Evolutionary conservation across 2,113 vertebrate genomes (phyloP), one percentile per base, ranked within the genome.

Genomic region (Sylvietta virens): DNA sequence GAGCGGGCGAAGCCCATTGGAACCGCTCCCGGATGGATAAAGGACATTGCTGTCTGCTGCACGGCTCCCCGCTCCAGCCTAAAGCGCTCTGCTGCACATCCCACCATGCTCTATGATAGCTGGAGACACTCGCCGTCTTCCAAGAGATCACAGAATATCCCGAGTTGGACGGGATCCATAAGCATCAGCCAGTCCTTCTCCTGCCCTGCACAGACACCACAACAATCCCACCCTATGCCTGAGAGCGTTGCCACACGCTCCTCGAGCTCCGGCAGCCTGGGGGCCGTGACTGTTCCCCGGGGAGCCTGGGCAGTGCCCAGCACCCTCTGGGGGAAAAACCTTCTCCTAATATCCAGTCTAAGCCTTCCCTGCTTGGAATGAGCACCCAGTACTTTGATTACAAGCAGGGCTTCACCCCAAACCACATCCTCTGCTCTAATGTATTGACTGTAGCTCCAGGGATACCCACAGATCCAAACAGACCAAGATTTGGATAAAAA

Each of bases 181-280:
- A 28, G 39, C 33, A 77, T 60, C 53, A 33, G 14, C 27, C 54
- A 33, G 27, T 19, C 33, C 14, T 14, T 3, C 9, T 67, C 24
- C 31, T 44, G 71, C 35, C 48, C 35, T 22, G 35, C 44, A 13
- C 21, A 17, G 16, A 50, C 26, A 51, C 30, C 26, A 21, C 31
- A 37, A 33, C 27, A 51, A 44, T 44, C 53, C 37, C 72, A 44
- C 3, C 5, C 37, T 19, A 6, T 44, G 53, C 53, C 62, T 37
- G 45, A 8, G 27, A 67, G 9, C 2, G 0, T 3, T 67, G 45
- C 27, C 62, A 37, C 67, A 44, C 0, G 0, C 27, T 44, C 31
- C 71, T 37, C 3, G 9, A 33, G 62, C 31, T 60, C 83, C 1
- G 1, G 35, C 53, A 60, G 62, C 45, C 62, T 22, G 58, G 44